Conservation (phyloP, 1,140 invertebrate species). For the Paracyclopina nana region DNA sequence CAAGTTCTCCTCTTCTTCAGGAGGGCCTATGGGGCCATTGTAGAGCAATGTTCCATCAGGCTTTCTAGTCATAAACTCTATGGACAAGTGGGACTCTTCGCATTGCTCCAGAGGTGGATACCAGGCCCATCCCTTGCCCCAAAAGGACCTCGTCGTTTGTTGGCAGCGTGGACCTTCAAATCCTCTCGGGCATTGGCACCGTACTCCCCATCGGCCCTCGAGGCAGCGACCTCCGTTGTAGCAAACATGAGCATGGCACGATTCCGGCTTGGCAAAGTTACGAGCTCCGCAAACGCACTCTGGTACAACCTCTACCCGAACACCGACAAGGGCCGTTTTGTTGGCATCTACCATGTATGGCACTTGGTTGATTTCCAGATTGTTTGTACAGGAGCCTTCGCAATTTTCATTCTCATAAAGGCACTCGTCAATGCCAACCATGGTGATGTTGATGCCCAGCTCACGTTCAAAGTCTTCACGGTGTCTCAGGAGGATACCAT, state of each 20-base stretch:
- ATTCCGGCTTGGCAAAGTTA: constrained; percentile 69
- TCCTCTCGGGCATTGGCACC: constrained; percentile 68
- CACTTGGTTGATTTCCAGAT: constrained; percentile 59
- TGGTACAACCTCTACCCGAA: constrained; percentile 62
- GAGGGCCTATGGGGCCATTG: constrained; percentile 84
- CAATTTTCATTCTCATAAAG: constrained; percentile 83
- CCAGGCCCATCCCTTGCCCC: constrained; percentile 83
- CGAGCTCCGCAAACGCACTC: constrained; percentile 76
- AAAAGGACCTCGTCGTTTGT: constrained; percentile 77
- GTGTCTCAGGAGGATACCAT: constrained; percentile 82
- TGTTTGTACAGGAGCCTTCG: constrained; percentile 85
- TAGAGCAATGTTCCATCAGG: constrained; percentile 80
- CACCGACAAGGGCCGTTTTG: constrained; percentile 78
- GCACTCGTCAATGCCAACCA: constrained; percentile 95
- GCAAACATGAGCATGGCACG: constrained; percentile 69
- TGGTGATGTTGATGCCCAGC: constrained; percentile 83
- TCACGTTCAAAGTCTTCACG: constrained; percentile 55
- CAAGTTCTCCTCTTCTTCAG: constrained; percentile 64
- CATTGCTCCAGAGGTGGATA: constrained; percentile 89
- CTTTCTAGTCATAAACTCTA: constrained; percentile 81
- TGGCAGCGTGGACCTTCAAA: constrained; percentile 89
- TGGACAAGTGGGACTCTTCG: constrained; percentile 74
- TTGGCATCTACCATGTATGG: constrained; percentile 93
- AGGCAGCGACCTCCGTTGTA: constrained; percentile 85
- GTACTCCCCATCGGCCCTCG: constrained; percentile 56